These are phyloP conservation scores for Nycticryphes semicollaris DNA, from an alignment of 2,113 vertebrate species.

Conservation along the genomic window DNA sequence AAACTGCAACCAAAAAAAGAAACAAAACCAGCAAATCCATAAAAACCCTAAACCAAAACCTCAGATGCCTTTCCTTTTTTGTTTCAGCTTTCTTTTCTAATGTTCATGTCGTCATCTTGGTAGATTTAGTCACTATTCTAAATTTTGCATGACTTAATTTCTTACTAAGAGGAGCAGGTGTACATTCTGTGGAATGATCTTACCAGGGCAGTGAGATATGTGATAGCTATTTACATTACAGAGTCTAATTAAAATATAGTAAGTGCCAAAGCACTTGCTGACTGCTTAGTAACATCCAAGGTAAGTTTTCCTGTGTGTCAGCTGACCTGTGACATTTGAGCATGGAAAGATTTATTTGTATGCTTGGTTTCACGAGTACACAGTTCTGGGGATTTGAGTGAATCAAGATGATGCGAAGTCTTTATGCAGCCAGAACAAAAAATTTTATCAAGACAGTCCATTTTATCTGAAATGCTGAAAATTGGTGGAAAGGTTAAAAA, in stretches of 20 bases:
- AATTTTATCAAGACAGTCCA: neutral
- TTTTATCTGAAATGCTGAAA: neutral
- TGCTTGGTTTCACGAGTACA: neutral
- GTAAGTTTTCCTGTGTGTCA: neutral
- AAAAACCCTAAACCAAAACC: neutral
- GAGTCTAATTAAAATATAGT: neutral
- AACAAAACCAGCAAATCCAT: too few relatives aligned
- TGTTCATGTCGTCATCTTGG: neutral
- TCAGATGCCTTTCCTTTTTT: neutral
- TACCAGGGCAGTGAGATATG: neutral
- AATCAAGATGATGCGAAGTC: neutral
- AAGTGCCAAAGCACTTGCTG: neutral
- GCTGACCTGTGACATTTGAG: neutral
- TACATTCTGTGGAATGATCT: neutral
- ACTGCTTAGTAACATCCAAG: neutral
- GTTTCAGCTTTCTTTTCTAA: neutral
- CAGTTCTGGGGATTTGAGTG: neutral
- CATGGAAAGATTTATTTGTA: neutral
- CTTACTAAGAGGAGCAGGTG: neutral
- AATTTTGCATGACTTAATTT: neutral
- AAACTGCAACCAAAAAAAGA: too few relatives aligned
- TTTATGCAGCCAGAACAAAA: neutral
- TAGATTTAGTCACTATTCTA: neutral
- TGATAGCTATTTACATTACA: neutral
- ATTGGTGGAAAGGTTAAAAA: neutral